phyloP scores from a whole-genome alignment of 2,113 vertebrate genomes.

The Tyrannus savana region DNA sequence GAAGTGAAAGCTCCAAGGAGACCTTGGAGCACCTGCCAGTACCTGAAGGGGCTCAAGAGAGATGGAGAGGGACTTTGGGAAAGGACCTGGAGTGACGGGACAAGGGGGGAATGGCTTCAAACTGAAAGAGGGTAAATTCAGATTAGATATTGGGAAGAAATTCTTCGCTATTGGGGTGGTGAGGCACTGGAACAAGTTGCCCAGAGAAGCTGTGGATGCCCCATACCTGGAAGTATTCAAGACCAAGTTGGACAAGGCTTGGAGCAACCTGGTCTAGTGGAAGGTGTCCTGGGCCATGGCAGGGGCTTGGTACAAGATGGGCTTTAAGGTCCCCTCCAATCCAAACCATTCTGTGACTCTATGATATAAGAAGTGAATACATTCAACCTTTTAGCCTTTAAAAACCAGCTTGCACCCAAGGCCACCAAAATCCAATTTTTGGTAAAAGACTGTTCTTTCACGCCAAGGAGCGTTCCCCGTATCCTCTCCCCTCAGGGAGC shows the following conservation, averaged over 20 bases:
- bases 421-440: not conserved
- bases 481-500: not conserved
- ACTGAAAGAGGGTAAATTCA: not conserved
- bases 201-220: not conserved
- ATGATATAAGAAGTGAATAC: not conserved
- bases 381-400: not conserved
- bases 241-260: not conserved
- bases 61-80: not conserved
- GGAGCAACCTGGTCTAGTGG: not conserved
- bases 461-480: accelerated
- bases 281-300: not conserved
- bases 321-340: not conserved
- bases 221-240: not conserved
- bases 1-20: not conserved
- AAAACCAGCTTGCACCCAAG: not conserved
- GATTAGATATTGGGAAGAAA: not conserved
- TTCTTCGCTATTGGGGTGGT: not conserved
- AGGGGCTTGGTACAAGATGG: not conserved
- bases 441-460: not conserved
- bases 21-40: not conserved
- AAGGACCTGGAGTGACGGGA: not conserved
- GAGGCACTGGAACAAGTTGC: not conserved
- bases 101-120: not conserved
- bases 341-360: not conserved
- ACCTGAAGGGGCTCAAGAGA: not conserved